These are phyloP conservation scores for Hyposoter didymator DNA, from an alignment of 2,888 invertebrate genomes.

Conservation along the genomic window DNA sequence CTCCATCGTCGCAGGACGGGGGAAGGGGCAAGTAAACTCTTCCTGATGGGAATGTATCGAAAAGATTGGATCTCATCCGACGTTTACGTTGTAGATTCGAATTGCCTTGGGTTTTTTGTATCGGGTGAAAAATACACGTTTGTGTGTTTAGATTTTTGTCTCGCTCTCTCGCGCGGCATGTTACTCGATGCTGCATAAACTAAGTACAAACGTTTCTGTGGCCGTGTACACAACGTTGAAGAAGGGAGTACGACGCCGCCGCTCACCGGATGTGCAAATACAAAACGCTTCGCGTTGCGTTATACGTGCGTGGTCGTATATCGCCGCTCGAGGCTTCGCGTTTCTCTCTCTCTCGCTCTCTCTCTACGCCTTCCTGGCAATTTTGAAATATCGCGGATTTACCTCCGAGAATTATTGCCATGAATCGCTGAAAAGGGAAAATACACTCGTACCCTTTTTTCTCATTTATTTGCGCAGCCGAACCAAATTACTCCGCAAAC, in stretches of 20 bases:
- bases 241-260: constrained; percentile 47
- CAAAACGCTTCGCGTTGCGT: constrained; percentile 52
- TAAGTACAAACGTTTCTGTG: constrained; percentile 32
- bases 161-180: not conserved
- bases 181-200: constrained; percentile 23
- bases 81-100: constrained; percentile 54
- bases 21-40: constrained; percentile 16
- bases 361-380: not conserved
- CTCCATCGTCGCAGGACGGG: not conserved
- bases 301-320: constrained; percentile 24
- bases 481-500: not conserved
- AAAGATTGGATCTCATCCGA: constrained; percentile 17
- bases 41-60: constrained; percentile 14
- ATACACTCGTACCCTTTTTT: not conserved
- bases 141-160: not conserved
- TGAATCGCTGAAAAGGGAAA: not conserved
- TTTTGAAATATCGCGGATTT: not conserved
- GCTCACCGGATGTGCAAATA: constrained; percentile 66
- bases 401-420: not conserved
- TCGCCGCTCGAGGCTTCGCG: not conserved
- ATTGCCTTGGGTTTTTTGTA: constrained; percentile 40
- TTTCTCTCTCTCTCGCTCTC: not conserved
- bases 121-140: not conserved
- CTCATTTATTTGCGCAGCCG: not conserved
- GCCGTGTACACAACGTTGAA: constrained; percentile 58